Percentiles rank a stretch among this genome's conserved stretches.
phyloP scores from a whole-genome alignment of 2,113 vertebrate species.

The Hypomesus transpacificus region DNA sequence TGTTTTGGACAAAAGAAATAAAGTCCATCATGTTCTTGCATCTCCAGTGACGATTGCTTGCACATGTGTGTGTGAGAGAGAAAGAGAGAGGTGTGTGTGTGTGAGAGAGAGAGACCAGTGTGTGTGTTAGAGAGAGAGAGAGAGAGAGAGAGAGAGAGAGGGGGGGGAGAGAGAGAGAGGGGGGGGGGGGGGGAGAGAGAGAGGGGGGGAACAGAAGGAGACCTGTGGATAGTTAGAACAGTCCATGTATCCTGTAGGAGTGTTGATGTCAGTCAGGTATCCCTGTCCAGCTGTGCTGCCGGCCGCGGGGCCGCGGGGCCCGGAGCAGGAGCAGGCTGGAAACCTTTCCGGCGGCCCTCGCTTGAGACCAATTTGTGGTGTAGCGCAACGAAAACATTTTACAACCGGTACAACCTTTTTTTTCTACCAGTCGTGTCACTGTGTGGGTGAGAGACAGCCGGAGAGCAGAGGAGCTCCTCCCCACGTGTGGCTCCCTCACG shows the following conservation, averaged over 20 bases:
- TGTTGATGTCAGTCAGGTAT: no score
- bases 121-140: constrained; percentile 15
- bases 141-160: constrained; percentile 16
- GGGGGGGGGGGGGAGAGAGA: constrained; percentile 11
- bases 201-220: no score
- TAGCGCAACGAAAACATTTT: constrained; percentile 47
- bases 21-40: no score
- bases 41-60: no score
- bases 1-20: no score
- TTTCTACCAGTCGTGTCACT: constrained; percentile 48
- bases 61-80: neutral
- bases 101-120: neutral
- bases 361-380: constrained; percentile 56
- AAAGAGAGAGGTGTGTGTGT: neutral
- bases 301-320: constrained; percentile 31
- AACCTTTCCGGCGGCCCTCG: constrained; percentile 54
- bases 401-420: constrained; percentile 20
- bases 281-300: constrained; percentile 63
- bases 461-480: neutral
- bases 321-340: constrained; percentile 35
- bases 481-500: constrained; percentile 6
- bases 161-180: constrained; percentile 21
- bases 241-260: no score
- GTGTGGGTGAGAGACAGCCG: constrained; percentile 19
- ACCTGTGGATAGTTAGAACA: no score